These are phyloP conservation scores for Callorhinus ursinus DNA, from an alignment of 2,113 vertebrate species.

Conservation along the genomic window DNA sequence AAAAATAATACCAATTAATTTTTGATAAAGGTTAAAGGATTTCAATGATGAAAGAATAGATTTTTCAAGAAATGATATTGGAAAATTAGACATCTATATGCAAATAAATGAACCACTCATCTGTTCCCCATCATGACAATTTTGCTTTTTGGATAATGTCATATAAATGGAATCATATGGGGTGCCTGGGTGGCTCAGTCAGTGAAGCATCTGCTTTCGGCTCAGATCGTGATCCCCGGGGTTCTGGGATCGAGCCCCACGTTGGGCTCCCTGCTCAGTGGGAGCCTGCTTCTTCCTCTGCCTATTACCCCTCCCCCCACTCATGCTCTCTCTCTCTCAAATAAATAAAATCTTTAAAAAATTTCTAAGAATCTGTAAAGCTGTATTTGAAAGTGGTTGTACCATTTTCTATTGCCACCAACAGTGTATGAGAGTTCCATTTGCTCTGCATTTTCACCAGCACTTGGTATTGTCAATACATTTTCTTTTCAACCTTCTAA, in stretches of 20 bases:
- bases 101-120: background rate
- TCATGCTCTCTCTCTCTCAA: too few relatives aligned
- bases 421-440: background rate
- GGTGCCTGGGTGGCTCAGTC: background rate
- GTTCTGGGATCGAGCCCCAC: background rate
- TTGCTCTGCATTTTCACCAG: background rate
- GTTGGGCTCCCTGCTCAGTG: background rate
- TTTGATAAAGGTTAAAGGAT: background rate
- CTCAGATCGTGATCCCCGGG: background rate
- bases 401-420: background rate
- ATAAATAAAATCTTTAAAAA: too few relatives aligned
- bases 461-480: background rate
- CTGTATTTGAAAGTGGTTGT: background rate
- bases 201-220: background rate
- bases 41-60: background rate
- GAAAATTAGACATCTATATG: background rate
- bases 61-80: background rate
- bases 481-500: background rate
- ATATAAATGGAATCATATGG: background rate
- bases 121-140: background rate
- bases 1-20: background rate
- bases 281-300: background rate
- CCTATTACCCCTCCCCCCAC: background rate
- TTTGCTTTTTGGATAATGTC: background rate
- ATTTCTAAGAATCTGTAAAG: too few relatives aligned